Evolutionary conservation across 2,113 vertebrate species (phyloP), one percentile per base, ranked within the genome.

Genomic region (Meleagris gallopavo): DNA sequence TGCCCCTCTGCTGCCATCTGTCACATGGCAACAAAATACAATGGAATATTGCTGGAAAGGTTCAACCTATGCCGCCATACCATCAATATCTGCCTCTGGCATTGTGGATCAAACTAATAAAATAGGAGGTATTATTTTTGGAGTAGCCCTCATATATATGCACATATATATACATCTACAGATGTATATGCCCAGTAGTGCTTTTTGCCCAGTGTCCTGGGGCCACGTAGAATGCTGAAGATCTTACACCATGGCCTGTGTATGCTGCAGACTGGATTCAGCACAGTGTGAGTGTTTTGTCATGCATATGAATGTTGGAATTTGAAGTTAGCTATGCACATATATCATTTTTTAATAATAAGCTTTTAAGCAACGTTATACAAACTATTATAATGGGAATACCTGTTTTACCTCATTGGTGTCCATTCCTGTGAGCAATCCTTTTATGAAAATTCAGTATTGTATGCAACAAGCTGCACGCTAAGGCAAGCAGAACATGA

Each of bases 401-500:
- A 87, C 34, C 69, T 93, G 62, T 60, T 96, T 95, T 73, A 79
- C 64, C n/a, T 65, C 62, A 81, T 79, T 76, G 71, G 22, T 70
- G 61, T 83, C 83, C 24, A 46, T 73, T 93, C 80, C 62, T 77
- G 52, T 88, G 78, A 93, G 81, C 45, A 79, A 90, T 13, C 22
- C 45, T 93, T 92, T 94, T 64, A 88, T 91, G 81, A 96, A 92
- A 94, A 94, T 81, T 80, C 36, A 38, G 30, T 43, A 41, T 34
- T 83, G 50, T 58, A 83, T 62, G 22, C 57, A 82, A 80, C 55
- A 66, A 93, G 46, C 45, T 38, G 71, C 87, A 96, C 13, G 6
- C n/a, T 62, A 91, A 85, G 62, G 83, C 80, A 74, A 90, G 89
- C 76, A 77, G 86, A 96, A 94, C 57, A 90, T 64, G 87, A 83